Conservation (phyloP, 2,797 vertebrate species). For the Sebastes cheni region DNA sequence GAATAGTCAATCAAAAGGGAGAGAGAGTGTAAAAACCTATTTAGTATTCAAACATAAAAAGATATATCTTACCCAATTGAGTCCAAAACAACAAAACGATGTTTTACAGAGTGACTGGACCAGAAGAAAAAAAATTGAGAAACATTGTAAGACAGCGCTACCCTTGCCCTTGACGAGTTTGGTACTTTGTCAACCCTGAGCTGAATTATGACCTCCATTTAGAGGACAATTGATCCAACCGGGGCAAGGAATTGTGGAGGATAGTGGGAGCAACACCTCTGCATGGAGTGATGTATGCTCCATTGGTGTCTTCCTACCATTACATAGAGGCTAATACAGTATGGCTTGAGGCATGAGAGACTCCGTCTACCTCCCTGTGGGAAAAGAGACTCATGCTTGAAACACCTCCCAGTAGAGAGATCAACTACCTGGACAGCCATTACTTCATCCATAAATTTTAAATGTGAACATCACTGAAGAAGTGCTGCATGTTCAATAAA, state of each 20-base stretch:
- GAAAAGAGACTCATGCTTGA: conserved; percentile 31
- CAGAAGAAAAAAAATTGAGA: neutral
- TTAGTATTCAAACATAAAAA: neutral
- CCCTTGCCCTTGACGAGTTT: conserved; percentile 33
- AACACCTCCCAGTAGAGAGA: conserved; percentile 53
- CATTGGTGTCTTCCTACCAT: conserved; percentile 18
- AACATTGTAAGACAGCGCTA: neutral
- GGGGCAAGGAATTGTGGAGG: conserved; percentile 19
- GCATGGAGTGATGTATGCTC: conserved; percentile 48
- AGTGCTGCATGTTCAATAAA: conserved; percentile 48
- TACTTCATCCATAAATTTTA: conserved; percentile 60
- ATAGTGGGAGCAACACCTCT: conserved; percentile 26
- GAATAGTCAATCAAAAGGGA: conserved; percentile 41
- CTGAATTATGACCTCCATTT: conserved; percentile 53
- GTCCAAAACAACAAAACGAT: neutral
- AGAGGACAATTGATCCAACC: conserved; percentile 54
- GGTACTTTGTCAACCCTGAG: conserved; percentile 44
- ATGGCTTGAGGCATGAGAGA: conserved; percentile 20
- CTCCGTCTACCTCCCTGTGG: conserved; percentile 36
- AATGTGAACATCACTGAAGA: conserved; percentile 51
- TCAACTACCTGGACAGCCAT: conserved; percentile 51
- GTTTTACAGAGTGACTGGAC: conserved; percentile 7
- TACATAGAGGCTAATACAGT: conserved; percentile 36
- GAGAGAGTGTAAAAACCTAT: neutral
- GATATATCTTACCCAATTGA: neutral